A percentile compares a stretch with the other conserved stretches of the same genome.
Evolutionary conservation across 1,140 invertebrate genomes (phyloP).

Genomic region (Eupeodes corollae): DNA sequence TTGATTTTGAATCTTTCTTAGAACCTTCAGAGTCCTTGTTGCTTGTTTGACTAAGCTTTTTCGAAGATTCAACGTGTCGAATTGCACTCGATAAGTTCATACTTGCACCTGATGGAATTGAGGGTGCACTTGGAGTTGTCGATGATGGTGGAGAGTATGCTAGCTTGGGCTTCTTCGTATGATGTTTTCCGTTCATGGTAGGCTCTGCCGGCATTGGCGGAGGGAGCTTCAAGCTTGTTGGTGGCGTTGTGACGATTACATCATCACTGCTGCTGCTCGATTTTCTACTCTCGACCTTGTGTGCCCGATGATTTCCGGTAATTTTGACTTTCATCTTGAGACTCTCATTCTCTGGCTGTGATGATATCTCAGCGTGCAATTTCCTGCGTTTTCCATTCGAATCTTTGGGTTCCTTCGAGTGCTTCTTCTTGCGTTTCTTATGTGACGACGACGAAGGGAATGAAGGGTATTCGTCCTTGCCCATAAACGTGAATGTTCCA

Average conservation of each 20-base stretch:
- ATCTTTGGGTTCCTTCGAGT: conserved; percentile 32
- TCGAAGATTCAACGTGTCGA: too few species aligned
- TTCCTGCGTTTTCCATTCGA: conserved; percentile 29
- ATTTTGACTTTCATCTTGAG: conserved; percentile 35
- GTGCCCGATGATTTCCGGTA: conserved; percentile 18
- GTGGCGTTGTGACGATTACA: not conserved
- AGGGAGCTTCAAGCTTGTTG: not conserved
- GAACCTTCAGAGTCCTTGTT: too few species aligned
- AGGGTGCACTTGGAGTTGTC: too few species aligned
- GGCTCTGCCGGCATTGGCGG: not conserved
- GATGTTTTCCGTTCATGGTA: not conserved
- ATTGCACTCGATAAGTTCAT: too few species aligned
- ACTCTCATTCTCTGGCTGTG: conserved; percentile 25
- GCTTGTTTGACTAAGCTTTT: too few species aligned
- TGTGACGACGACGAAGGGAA: conserved; percentile 16
- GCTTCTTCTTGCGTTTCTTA: conserved; percentile 37
- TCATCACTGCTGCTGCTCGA: conserved; percentile 5
- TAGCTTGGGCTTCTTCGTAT: not conserved
- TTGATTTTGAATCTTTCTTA: not conserved
- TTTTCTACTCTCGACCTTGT: conserved; percentile 25
- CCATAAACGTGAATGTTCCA: conserved; percentile 8
- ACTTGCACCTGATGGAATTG: too few species aligned
- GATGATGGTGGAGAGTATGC: too few species aligned
- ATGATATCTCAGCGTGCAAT: conserved; percentile 32
- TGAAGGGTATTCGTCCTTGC: not conserved